Evolutionary conservation across 2,113 vertebrate genomes (phyloP), one percentile per base, ranked within the genome.

Genomic region (Rousettus leschenaultii): DNA sequence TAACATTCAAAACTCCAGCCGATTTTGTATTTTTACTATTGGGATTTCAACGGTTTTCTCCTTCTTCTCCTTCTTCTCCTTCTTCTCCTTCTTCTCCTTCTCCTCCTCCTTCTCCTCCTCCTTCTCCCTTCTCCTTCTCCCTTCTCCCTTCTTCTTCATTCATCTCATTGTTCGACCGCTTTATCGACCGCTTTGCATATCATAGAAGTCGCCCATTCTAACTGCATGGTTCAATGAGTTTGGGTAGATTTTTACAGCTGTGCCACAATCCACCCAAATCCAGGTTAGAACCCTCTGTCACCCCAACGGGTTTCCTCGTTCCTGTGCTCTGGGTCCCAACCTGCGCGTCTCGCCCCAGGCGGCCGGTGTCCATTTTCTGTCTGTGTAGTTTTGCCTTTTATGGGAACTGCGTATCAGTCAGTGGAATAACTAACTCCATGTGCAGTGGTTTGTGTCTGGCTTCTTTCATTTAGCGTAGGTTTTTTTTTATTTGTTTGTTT

Each of bases 291-390:
- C 11, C 53, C 55, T 28, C 16, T 30, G 0, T 19, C 30, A 12
- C 28, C 26, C 51, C 8, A 26, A 1, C 2, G 3, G 15, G 7
- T 9, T 21, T 73, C 28, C 48, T 71, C 1, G 10, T 35, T 0
- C 7, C 18, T 2, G 7, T 18, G 18, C 28, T 4, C 6, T 6
- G 7, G 0, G 3, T 26, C 30, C 15, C 55, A 7, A 1, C 35
- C 7, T 18, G 8, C 1, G 8, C 8, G 38, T 7, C 26, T 4
- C 3, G 38, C 38, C 38, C 55, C 35, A 6, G 21, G 35, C 33
- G 2, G 6, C 21, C 19, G 4, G 26, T 3, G 11, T 11, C 24
- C 22, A 33, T 19, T 11, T 24, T 33, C 18, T n/a, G 18, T 70
- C 12, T 66, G 45, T 21, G 2, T 9, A 38, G 68, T 30, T 51